Evolutionary conservation across 2,113 vertebrate genomes (phyloP).

Genomic region (Upupa epops): DNA sequence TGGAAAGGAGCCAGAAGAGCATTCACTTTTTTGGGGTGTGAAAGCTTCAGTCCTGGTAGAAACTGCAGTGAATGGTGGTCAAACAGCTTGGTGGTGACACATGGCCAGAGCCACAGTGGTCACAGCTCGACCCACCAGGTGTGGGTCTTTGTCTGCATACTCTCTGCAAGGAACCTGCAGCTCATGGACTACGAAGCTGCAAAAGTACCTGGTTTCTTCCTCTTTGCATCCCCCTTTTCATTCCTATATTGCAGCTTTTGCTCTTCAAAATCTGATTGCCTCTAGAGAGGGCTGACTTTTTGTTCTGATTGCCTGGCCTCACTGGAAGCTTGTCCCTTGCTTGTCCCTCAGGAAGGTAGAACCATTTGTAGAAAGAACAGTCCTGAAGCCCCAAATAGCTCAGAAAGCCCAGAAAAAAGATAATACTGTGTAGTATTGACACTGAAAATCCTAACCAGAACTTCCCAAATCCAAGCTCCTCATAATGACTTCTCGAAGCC

Average conservation of each 20-base stretch:
- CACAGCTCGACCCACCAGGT: background rate
- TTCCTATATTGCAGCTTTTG: background rate
- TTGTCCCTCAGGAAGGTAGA: background rate
- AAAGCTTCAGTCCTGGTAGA: background rate
- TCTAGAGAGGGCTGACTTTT: background rate
- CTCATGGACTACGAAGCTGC: background rate
- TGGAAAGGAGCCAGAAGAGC: background rate
- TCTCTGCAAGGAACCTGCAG: background rate
- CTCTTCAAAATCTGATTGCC: background rate
- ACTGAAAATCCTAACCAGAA: background rate
- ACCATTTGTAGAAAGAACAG: background rate
- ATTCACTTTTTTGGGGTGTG: background rate
- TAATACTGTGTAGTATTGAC: background rate
- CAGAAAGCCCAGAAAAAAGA: background rate
- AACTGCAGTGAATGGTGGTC: background rate
- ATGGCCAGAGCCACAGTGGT: background rate
- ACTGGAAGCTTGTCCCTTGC: background rate
- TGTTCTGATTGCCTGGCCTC: background rate
- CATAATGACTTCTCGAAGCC: background rate
- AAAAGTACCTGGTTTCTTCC: background rate
- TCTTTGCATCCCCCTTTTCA: background rate
- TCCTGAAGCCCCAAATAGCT: background rate
- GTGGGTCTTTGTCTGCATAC: background rate
- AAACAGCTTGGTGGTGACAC: background rate
- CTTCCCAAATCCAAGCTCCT: background rate